Percentiles rank a stretch among this genome's conserved stretches.
Conservation (phyloP, 2,888 invertebrate genomes). For the Notodonta dromedarius region DNA sequence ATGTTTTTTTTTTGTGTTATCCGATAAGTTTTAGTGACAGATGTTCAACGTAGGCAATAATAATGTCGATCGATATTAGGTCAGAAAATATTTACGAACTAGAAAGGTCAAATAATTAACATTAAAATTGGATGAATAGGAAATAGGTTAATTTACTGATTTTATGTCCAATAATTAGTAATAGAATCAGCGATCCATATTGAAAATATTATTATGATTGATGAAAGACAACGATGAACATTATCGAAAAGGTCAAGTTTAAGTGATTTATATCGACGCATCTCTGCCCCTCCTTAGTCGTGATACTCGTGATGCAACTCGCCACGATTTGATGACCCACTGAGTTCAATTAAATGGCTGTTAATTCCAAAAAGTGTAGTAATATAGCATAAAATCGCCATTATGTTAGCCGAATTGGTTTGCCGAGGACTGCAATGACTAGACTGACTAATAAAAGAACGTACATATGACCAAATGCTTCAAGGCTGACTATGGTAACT, state of each 20-base stretch:
- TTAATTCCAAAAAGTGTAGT: neutral
- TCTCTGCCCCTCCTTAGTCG: constrained; percentile 6
- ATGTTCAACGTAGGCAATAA: constrained; percentile 6
- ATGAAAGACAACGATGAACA: constrained; percentile 6
- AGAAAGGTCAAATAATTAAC: constrained; percentile 13
- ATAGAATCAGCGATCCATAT: constrained; percentile 12
- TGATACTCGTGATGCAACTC: constrained; percentile 3
- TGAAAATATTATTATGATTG: constrained; percentile 19
- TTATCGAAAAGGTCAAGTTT: constrained; percentile 17
- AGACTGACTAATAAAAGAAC: neutral
- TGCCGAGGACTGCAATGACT: neutral
- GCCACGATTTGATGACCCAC: neutral
- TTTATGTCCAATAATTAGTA: constrained; percentile 10
- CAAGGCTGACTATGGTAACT: neutral
- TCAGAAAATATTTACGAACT: constrained; percentile 10
- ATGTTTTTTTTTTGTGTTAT: constrained; percentile 1
- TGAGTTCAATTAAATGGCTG: neutral
- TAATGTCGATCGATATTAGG: constrained; percentile 13
- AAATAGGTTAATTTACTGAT: constrained; percentile 8
- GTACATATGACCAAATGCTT: neutral
- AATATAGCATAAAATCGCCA: neutral
- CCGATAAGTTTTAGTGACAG: neutral
- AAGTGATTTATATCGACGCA: constrained; percentile 12
- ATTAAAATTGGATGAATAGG: constrained; percentile 11
- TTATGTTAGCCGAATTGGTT: neutral